Conservation (phyloP, 30 jellyfish, hydroid and myxozoan species). For the Aurelia sp. region DNA sequence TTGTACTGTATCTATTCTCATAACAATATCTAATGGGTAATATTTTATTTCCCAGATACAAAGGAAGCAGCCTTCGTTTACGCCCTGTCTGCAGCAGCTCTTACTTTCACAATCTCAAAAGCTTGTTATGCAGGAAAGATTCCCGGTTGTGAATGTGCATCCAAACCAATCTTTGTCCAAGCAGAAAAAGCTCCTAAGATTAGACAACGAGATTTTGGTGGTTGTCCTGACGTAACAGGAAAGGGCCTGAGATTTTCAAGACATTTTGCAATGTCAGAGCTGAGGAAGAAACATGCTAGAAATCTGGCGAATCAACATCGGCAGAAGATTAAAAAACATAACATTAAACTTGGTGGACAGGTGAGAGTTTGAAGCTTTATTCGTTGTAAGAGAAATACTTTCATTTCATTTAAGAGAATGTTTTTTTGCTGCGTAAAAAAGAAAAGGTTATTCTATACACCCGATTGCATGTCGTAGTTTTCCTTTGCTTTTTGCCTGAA, state of each 20-base stretch:
- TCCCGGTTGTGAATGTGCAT: conserved; percentile 80
- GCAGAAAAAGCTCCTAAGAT: conserved; percentile 56
- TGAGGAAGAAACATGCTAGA: conserved; percentile 64
- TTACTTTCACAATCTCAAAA: conserved; percentile 82
- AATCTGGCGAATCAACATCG: conserved; percentile 49
- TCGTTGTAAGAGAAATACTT: too few relatives aligned
- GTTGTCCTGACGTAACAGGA: conserved; percentile 78
- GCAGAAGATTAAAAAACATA: conserved; percentile 76
- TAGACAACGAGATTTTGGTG: conserved; percentile 67
- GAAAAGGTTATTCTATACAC: too few relatives aligned
- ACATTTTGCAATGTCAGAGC: conserved; percentile 79
- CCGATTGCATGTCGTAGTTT: too few relatives aligned
- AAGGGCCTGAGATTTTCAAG: conserved; percentile 74
- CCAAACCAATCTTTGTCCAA: conserved; percentile 62
- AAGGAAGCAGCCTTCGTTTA: conserved; percentile 89
- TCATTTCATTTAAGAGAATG: too few relatives aligned
- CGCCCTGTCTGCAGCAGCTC: conserved; percentile 90
- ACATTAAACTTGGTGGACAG: conserved; percentile 84
- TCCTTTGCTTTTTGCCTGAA: too few relatives aligned
- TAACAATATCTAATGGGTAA: too few relatives aligned
- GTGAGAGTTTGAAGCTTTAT: conserved; percentile 18
- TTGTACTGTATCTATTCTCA: too few relatives aligned
- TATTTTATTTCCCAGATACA: conserved; percentile 71
- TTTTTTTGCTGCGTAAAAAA: too few relatives aligned
- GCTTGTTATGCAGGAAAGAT: conserved; percentile 92